Evolutionary conservation across 2,113 vertebrate species (phyloP).

Genomic region (Pseudonaja textilis): DNA sequence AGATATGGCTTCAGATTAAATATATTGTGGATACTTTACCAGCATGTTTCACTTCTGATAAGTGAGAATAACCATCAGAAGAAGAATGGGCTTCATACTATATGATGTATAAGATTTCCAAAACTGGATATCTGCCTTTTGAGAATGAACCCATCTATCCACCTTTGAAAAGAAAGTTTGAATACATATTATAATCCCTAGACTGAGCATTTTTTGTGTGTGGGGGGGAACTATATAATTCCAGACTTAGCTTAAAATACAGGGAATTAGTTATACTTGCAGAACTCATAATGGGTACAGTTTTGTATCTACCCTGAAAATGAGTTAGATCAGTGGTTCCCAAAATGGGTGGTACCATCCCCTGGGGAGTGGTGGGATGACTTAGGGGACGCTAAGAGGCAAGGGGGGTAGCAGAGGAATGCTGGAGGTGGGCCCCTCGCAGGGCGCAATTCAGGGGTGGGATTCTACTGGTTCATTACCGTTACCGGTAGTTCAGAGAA

Average conservation of each 20-base stretch:
- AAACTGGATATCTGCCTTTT: background rate
- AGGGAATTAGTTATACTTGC: background rate
- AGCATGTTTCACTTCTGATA: background rate
- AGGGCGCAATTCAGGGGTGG: no score
- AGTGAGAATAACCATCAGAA: background rate
- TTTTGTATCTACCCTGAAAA: background rate
- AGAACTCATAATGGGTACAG: background rate
- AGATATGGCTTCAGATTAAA: background rate
- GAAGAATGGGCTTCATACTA: background rate
- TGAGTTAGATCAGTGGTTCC: background rate
- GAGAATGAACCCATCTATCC: background rate
- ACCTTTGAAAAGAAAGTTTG: background rate
- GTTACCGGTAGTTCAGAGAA: no score
- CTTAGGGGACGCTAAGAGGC: no score
- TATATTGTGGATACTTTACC: background rate
- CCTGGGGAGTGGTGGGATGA: no score
- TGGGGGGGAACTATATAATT: background rate
- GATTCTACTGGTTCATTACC: no score
- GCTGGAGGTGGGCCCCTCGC: no score
- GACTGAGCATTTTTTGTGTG: background rate
- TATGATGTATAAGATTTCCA: background rate
- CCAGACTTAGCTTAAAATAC: background rate
- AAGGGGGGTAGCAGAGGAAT: no score
- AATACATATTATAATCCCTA: background rate
- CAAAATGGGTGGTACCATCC: no score